Conservation (phyloP, 2,888 invertebrate genomes). For the Dasypolia templi region DNA sequence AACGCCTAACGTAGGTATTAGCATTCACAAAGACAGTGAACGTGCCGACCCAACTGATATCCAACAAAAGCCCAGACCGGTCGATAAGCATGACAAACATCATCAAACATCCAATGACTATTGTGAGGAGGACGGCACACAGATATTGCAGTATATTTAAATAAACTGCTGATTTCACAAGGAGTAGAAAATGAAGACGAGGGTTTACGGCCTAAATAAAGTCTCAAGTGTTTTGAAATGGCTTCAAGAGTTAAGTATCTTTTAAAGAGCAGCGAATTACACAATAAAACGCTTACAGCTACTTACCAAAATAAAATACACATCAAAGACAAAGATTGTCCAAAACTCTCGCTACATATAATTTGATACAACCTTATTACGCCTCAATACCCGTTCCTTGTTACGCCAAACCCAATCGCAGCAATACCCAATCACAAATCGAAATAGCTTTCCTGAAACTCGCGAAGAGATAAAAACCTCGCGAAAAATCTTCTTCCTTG, state of each 20-base stretch:
- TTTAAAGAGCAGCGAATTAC: constrained; percentile 24
- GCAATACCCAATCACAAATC: constrained; percentile 64
- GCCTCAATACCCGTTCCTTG: constrained; percentile 55
- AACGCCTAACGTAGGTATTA: constrained; percentile 31
- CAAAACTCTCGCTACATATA: constrained; percentile 44
- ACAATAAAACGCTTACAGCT: constrained; percentile 11
- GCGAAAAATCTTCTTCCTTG: constrained; percentile 62
- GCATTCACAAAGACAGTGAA: constrained; percentile 55
- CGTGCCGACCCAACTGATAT: constrained; percentile 16
- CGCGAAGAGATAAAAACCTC: constrained; percentile 65
- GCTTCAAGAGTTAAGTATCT: constrained; percentile 12
- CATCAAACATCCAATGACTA: constrained; percentile 46
- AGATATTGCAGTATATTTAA: constrained; percentile 6
- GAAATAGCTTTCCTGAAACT: constrained; percentile 67
- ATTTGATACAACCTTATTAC: constrained; percentile 54
- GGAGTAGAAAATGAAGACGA: constrained; percentile 10
- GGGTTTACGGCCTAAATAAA: constrained; percentile 33
- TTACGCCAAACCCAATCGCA: constrained; percentile 62
- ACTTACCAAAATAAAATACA: constrained; percentile 16
- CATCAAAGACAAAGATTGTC: constrained; percentile 24
- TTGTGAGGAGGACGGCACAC: constrained; percentile 9
- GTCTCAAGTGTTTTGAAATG: constrained; percentile 20
- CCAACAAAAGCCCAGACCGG: constrained; percentile 44
- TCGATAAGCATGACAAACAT: constrained; percentile 57
- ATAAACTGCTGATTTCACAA: constrained; percentile 25